Conservation (phyloP, 2,888 invertebrate genomes). For the Eulithis prunata region DNA sequence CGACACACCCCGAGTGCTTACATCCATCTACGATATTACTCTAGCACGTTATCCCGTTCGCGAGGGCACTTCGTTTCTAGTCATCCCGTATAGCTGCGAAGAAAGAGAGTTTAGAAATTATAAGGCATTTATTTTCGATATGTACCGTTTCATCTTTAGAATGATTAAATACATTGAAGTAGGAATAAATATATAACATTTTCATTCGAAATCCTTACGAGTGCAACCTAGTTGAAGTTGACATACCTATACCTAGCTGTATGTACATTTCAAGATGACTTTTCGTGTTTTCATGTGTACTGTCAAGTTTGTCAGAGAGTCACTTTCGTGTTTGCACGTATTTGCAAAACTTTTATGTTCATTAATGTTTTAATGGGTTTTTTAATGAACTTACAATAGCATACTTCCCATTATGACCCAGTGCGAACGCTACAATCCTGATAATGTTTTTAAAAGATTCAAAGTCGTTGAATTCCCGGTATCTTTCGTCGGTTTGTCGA, state of each 20-base stretch:
- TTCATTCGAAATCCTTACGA: background rate
- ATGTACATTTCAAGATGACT: background rate
- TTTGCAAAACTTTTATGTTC: background rate
- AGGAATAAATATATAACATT: background rate
- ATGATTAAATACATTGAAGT: background rate
- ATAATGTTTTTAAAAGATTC: conserved; percentile 68
- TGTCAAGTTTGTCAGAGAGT: background rate
- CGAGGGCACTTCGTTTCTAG: conserved; percentile 77
- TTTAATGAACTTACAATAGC: conserved; percentile 16
- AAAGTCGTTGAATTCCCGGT: conserved; percentile 72
- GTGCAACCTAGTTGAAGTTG: conserved; percentile 1
- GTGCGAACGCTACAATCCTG: conserved; percentile 61
- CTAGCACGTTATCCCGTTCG: conserved; percentile 82
- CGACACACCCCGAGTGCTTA: conserved; percentile 84
- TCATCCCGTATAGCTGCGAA: conserved; percentile 65
- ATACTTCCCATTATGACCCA: conserved; percentile 37
- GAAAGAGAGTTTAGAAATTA: conserved; percentile 69
- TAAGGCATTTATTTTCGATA: conserved; percentile 44
- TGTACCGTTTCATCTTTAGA: background rate
- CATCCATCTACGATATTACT: conserved; percentile 84
- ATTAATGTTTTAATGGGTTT: conserved; percentile 12
- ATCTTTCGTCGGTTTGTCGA: conserved; percentile 68
- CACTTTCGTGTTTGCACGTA: background rate
- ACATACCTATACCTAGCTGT: background rate
- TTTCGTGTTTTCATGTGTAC: background rate